A percentile compares a stretch with the other conserved stretches of the same genome.
Conservation (phyloP, 2,113 vertebrate genomes). For the Cisticola juncidis region DNA sequence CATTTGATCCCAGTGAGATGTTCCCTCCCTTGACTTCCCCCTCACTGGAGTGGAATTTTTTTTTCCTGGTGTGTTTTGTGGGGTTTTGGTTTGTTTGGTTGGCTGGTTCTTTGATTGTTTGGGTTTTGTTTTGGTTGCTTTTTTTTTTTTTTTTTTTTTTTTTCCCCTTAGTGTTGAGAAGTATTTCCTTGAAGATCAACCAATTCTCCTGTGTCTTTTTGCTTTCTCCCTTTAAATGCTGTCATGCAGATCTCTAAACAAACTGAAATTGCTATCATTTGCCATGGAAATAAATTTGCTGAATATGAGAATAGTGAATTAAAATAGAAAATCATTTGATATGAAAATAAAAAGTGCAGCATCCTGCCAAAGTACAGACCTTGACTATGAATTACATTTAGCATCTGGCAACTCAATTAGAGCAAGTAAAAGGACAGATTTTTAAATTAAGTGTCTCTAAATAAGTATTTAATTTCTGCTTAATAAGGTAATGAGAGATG, state of each 20-base stretch:
- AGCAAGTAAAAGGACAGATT: background rate
- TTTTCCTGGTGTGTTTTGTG: too few relatives aligned
- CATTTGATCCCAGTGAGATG: background rate
- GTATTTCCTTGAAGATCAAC: background rate
- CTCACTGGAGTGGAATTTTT: background rate
- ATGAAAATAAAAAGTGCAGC: background rate
- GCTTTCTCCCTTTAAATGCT: background rate
- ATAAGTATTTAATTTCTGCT: conserved; percentile 19
- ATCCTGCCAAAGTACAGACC: background rate
- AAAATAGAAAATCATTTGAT: background rate
- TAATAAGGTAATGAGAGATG: background rate
- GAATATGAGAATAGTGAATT: background rate
- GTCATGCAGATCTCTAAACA: background rate
- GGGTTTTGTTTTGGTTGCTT: too few relatives aligned
- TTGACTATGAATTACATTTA: background rate
- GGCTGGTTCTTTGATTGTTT: too few relatives aligned
- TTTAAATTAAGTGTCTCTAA: conserved; percentile 14
- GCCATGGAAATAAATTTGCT: background rate
- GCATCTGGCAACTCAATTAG: background rate
- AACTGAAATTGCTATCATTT: background rate
- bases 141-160: background rate
- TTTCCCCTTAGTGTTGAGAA: background rate
- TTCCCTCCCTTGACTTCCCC: background rate
- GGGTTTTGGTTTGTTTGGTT: too few relatives aligned
- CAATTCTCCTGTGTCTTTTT: background rate